A percentile compares a stretch with the other conserved stretches of the same genome.
Conservation (phyloP, 2,888 invertebrate genomes). For the Mantis religiosa region DNA sequence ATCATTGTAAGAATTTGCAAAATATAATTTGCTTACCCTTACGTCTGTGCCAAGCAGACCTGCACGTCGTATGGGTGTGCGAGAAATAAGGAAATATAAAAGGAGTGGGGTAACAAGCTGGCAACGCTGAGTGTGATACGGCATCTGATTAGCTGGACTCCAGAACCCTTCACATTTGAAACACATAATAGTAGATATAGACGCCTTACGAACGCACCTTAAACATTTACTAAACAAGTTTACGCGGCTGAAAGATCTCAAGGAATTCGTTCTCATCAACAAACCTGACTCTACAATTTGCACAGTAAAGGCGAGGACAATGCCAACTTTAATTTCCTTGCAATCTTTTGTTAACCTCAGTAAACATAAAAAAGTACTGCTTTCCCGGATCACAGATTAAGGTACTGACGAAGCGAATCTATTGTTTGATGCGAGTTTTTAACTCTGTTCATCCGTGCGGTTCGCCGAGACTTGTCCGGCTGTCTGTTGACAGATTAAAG, state of each 20-base stretch:
- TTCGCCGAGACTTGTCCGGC: neutral
- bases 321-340: neutral
- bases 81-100: too few species aligned
- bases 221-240: neutral
- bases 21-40: too few species aligned
- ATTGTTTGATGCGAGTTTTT: neutral
- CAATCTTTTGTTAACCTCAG: neutral
- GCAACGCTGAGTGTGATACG: too few species aligned
- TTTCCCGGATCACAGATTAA: neutral
- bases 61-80: too few species aligned
- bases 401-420: constrained; percentile 3
- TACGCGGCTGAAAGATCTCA: neutral
- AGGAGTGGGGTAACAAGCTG: too few species aligned
- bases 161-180: too few species aligned
- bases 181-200: too few species aligned
- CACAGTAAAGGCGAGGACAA: neutral
- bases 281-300: neutral
- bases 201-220: too few species aligned
- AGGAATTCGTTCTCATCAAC: neutral
- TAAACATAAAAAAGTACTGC: neutral
- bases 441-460: neutral
- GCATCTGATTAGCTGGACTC: too few species aligned
- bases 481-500: neutral
- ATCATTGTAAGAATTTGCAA: too few species aligned
- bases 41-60: too few species aligned